These are phyloP conservation scores for Mastomys coucha DNA, from an alignment of 2,113 vertebrate genomes.

Conservation along the genomic window DNA sequence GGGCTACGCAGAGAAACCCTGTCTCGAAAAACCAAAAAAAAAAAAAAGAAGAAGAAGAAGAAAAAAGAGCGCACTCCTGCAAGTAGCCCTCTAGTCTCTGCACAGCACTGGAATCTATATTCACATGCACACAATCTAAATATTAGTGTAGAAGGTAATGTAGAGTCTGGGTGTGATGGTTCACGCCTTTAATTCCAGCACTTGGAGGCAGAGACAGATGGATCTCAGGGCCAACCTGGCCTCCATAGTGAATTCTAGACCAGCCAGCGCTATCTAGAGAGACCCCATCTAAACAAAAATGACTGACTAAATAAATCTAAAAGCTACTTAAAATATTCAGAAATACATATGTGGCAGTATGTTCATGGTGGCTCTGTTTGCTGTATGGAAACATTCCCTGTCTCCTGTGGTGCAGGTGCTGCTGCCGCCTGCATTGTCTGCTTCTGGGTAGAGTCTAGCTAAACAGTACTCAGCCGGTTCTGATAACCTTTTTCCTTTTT, in stretches of 20 bases:
- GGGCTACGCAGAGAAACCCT: too few relatives aligned
- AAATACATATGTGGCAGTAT: background rate
- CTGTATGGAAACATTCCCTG: background rate
- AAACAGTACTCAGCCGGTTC: background rate
- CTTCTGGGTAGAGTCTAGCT: background rate
- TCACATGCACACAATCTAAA: background rate
- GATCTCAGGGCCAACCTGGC: background rate
- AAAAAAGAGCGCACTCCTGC: too few relatives aligned
- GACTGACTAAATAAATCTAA: background rate
- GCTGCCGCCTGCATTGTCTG: background rate
- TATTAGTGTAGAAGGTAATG: background rate
- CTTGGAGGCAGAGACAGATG: background rate
- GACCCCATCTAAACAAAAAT: background rate
- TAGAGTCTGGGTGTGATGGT: background rate
- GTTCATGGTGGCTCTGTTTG: background rate
- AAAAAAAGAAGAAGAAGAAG: too few relatives aligned
- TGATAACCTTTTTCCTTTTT: constrained; percentile 49
- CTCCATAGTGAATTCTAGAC: background rate
- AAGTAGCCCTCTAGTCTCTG: background rate
- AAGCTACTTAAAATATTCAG: background rate
- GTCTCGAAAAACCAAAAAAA: too few relatives aligned
- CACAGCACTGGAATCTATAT: background rate
- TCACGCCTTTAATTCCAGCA: background rate
- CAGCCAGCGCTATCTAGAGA: background rate
- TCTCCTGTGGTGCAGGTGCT: background rate